These are phyloP conservation scores for Phycodurus eques DNA, from an alignment of 2,113 vertebrate species.

Conservation along the genomic window DNA sequence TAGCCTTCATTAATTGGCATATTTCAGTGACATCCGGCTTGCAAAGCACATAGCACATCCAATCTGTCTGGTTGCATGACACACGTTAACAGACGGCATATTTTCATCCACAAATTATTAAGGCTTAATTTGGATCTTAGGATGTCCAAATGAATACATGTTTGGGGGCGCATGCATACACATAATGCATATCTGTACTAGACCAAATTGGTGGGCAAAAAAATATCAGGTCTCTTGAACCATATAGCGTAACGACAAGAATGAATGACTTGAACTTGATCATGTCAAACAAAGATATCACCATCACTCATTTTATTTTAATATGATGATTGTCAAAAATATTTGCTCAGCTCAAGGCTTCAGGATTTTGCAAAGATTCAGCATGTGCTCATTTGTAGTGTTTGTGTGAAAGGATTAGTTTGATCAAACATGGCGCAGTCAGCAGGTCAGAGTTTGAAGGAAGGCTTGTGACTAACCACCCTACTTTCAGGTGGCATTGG, in stretches of 20 bases:
- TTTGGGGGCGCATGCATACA: background rate
- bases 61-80: too few species aligned
- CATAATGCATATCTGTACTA: background rate
- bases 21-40: too few species aligned
- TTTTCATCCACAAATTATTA: background rate
- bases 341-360: background rate
- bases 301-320: constrained; percentile 4
- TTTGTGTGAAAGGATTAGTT: constrained; percentile 38
- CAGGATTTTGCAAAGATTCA: constrained; percentile 14
- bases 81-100: background rate
- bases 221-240: too few species aligned
- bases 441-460: constrained; percentile 42
- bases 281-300: constrained; percentile 13
- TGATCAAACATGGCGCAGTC: constrained; percentile 33
- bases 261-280: background rate
- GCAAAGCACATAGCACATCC: too few species aligned
- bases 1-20: too few species aligned
- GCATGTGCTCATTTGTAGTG: constrained; percentile 12
- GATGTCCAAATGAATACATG: background rate
- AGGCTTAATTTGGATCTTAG: background rate
- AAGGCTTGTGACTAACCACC: constrained; percentile 31
- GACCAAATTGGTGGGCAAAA: background rate
- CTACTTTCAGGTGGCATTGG: constrained; percentile 14
- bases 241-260: too few species aligned
- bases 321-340: constrained; percentile 5